Conservation (phyloP, 2,888 invertebrate species). For the Cryptus viduatorius region DNA sequence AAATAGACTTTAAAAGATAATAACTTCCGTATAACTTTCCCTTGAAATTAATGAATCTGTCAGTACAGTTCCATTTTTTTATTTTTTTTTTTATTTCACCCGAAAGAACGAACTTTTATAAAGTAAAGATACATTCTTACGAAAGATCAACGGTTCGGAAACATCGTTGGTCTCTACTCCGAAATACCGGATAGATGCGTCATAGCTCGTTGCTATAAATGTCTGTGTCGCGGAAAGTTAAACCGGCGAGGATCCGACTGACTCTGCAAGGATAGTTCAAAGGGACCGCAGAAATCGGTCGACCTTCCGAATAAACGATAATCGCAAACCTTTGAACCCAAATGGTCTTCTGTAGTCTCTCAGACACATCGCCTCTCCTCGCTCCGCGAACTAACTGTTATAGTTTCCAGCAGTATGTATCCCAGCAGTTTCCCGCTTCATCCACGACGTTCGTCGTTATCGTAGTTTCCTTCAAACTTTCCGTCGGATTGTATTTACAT, state of each 20-base stretch:
- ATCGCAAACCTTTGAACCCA: constrained; percentile 18
- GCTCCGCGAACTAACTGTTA: background rate
- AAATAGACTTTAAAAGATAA: too few species aligned
- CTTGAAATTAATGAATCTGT: too few species aligned
- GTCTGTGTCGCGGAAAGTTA: constrained; percentile 15
- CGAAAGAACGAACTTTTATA: background rate
- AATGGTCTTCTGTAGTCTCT: background rate
- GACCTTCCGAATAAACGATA: constrained; percentile 21
- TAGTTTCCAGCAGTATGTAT: background rate
- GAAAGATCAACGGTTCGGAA: constrained; percentile 3
- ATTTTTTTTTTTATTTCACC: background rate
- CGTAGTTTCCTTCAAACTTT: background rate
- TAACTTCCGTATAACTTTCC: too few species aligned
- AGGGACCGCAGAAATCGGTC: constrained; percentile 14
- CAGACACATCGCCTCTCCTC: background rate
- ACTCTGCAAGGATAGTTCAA: background rate
- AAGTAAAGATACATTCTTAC: background rate
- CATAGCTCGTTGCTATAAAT: background rate
- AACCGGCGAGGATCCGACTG: constrained; percentile 11
- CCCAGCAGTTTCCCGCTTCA: background rate
- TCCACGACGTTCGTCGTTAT: background rate
- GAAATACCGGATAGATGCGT: background rate
- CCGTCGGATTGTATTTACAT: background rate
- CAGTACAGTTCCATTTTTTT: too few species aligned
- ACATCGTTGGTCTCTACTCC: background rate